A percentile compares a stretch with the other conserved stretches of the same genome.
phyloP scores from a whole-genome alignment of 2,113 vertebrate genomes.

The Brachyistius frenatus region DNA sequence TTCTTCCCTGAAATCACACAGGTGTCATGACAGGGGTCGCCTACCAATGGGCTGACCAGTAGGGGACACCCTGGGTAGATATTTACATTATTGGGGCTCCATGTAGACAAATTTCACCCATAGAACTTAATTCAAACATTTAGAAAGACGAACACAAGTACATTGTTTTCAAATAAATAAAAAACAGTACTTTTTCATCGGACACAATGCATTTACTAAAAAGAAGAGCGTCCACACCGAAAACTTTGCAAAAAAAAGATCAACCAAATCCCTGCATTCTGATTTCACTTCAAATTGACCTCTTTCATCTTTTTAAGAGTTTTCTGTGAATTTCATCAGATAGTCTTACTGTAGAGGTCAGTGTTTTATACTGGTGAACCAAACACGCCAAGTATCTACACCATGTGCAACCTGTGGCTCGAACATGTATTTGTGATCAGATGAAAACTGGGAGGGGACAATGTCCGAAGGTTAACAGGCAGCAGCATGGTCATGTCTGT shows the following conservation, averaged over 20 bases:
- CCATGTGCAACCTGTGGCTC: conserved; percentile 29
- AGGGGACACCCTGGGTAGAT: conserved; percentile 8
- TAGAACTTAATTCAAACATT: neutral
- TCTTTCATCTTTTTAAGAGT: neutral
- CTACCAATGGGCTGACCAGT: conserved; percentile 11
- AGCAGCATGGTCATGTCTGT: conserved; percentile 19
- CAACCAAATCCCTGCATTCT: neutral
- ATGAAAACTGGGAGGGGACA: conserved; percentile 13
- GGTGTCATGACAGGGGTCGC: neutral
- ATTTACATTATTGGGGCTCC: neutral
- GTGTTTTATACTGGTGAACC: neutral
- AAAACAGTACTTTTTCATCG: no score
- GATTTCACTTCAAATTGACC: conserved; percentile 4
- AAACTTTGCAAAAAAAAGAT: neutral
- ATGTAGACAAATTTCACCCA: neutral
- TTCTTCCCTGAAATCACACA: neutral
- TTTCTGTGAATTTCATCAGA: neutral
- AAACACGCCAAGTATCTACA: neutral
- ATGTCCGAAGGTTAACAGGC: conserved; percentile 30
- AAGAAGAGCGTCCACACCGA: neutral
- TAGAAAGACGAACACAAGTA: neutral
- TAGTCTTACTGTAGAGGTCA: neutral
- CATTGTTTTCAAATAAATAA: neutral
- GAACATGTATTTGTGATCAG: neutral
- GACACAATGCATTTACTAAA: neutral